These are phyloP conservation scores for Brachionichthys hirsutus DNA, from an alignment of 2,113 vertebrate species.

Conservation along the genomic window DNA sequence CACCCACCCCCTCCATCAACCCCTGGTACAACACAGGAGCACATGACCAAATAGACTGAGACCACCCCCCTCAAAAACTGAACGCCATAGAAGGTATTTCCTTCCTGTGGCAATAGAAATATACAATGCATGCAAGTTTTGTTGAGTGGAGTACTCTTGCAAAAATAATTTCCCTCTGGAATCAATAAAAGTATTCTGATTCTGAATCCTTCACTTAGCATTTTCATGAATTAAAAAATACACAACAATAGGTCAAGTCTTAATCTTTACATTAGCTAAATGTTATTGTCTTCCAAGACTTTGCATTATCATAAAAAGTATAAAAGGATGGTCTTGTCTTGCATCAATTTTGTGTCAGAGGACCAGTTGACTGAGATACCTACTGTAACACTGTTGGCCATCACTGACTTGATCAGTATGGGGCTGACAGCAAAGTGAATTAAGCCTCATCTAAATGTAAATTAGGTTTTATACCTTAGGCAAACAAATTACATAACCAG, in stretches of 20 bases:
- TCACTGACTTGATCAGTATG: constrained; percentile 72
- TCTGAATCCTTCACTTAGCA: constrained; percentile 66
- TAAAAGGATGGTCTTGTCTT: constrained; percentile 58
- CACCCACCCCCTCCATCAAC: too few species aligned
- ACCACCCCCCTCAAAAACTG: too few species aligned
- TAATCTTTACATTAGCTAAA: constrained; percentile 48
- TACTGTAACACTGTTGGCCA: constrained; percentile 64
- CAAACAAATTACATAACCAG: constrained; percentile 76
- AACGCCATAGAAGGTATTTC: too few species aligned
- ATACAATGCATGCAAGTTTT: too few species aligned
- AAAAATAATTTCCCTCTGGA: constrained; percentile 65
- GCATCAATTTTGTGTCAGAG: constrained; percentile 48
- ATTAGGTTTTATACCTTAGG: constrained; percentile 77
- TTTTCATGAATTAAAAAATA: constrained; percentile 50
- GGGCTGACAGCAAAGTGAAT: constrained; percentile 73
- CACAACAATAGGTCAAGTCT: constrained; percentile 42
- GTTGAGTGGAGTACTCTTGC: too few species aligned
- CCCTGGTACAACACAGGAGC: too few species aligned
- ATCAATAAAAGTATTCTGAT: too few species aligned
- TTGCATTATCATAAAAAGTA: constrained; percentile 44
- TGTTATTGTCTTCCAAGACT: constrained; percentile 36
- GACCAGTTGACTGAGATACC: constrained; percentile 67
- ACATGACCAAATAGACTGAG: too few species aligned
- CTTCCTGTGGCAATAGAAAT: too few species aligned
- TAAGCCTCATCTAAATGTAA: constrained; percentile 82